Conservation (phyloP, 2,113 vertebrate species). For the Dicrurus megarhynchus region DNA sequence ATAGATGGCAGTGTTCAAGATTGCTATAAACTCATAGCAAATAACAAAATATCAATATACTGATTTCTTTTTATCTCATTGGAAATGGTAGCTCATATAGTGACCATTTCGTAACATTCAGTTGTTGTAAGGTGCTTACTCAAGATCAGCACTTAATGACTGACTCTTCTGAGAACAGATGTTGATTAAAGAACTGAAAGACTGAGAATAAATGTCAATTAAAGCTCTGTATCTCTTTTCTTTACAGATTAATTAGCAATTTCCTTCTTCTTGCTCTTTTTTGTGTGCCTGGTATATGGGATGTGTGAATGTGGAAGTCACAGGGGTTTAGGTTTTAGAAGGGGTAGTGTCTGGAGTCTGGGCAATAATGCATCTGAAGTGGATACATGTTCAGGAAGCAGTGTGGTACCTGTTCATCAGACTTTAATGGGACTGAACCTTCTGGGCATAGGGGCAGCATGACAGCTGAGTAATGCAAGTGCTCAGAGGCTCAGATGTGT, state of each 20-base stretch:
- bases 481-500: neutral
- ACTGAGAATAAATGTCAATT: neutral
- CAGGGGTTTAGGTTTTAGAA: neutral
- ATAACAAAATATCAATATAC: neutral
- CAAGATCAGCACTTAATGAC: neutral
- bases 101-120: neutral
- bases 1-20: neutral
- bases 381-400: fast-evolving
- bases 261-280: neutral
- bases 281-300: neutral
- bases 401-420: neutral
- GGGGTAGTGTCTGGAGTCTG: neutral
- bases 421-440: neutral
- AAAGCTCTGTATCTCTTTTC: neutral
- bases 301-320: neutral
- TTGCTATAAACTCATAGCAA: neutral
- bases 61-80: neutral
- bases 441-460: neutral
- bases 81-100: neutral
- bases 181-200: neutral
- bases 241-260: neutral
- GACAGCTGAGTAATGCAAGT: too few relatives aligned
- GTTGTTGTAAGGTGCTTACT: neutral
- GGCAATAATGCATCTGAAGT: neutral
- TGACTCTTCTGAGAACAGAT: neutral